Evolutionary conservation across 2,888 invertebrate species (phyloP).

Genomic region (Lysandra coridon): DNA sequence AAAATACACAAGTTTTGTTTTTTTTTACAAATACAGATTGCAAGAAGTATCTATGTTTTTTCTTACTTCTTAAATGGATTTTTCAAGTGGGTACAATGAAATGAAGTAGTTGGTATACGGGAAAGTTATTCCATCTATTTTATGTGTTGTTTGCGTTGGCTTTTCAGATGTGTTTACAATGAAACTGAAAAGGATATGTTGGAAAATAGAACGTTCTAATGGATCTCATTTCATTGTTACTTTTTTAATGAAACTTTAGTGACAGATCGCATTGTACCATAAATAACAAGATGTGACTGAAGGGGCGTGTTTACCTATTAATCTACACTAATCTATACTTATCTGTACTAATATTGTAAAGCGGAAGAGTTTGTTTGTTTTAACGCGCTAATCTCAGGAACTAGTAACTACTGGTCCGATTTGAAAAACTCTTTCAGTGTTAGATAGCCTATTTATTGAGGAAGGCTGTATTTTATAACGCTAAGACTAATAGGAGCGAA

Average conservation of each 20-base stretch:
- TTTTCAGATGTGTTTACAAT: constrained; percentile 22
- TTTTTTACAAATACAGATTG: too few relatives aligned
- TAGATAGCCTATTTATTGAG: too few relatives aligned
- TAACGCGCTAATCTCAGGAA: too few relatives aligned
- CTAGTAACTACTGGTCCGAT: too few relatives aligned
- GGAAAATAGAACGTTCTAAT: constrained; percentile 12
- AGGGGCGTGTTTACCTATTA: not conserved
- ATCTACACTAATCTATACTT: too few relatives aligned
- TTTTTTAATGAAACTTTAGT: not conserved
- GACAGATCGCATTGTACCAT: not conserved
- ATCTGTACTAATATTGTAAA: too few relatives aligned
- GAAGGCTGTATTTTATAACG: too few relatives aligned
- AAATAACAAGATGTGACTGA: not conserved
- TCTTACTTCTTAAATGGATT: not conserved
- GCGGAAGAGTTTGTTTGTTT: too few relatives aligned
- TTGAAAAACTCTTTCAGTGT: too few relatives aligned
- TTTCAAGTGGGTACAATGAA: not conserved
- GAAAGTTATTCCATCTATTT: constrained; percentile 29
- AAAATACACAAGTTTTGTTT: too few relatives aligned
- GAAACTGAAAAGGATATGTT: constrained; percentile 9
- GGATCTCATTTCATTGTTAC: not conserved
- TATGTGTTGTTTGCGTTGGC: constrained; percentile 27
- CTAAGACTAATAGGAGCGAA: too few relatives aligned
- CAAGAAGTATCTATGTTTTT: not conserved
- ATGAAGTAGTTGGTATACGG: constrained; percentile 19